phyloP scores from a whole-genome alignment of 2,113 vertebrate genomes.

The Macquaria australasica region DNA sequence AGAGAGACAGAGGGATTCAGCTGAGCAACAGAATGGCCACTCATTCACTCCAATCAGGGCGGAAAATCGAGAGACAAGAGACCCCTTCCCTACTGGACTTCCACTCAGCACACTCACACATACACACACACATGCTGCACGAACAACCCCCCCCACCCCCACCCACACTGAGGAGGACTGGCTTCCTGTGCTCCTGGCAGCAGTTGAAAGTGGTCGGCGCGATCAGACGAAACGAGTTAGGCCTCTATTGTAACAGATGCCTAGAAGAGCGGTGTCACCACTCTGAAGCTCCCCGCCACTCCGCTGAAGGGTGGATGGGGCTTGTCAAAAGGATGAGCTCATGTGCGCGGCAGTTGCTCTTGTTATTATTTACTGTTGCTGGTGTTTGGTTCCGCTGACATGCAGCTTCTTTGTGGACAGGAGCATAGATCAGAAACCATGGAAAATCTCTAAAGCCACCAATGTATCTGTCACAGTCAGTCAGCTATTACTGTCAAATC shows the following conservation, averaged over 20 bases:
- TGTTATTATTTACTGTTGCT: slow-evolving; percentile 54
- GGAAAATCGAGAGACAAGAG: slow-evolving; percentile 87
- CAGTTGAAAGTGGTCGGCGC: slow-evolving; percentile 71
- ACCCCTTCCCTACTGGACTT: slow-evolving; percentile 56
- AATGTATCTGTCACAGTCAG: slow-evolving; percentile 16
- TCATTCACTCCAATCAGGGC: slow-evolving; percentile 87
- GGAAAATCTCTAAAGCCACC: slow-evolving; percentile 3
- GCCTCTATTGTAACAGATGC: slow-evolving; percentile 77
- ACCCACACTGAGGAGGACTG: slow-evolving; percentile 45
- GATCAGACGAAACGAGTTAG: slow-evolving; percentile 67
- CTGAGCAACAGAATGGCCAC: slow-evolving; percentile 74
- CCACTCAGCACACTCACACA: slow-evolving; percentile 27
- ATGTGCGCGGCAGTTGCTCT: slow-evolving; percentile 53
- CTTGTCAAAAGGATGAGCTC: slow-evolving; percentile 65
- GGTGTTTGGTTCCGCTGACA: slow-evolving; percentile 37
- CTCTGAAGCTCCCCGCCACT: slow-evolving; percentile 59
- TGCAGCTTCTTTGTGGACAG: slow-evolving; percentile 42
- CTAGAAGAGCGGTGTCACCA: slow-evolving; percentile 64
- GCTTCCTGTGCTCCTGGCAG: slow-evolving; percentile 72
- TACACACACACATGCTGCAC: slow-evolving; percentile 12
- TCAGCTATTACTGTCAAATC: slow-evolving; percentile 19
- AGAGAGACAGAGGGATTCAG: slow-evolving; percentile 58
- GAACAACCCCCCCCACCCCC: background rate
- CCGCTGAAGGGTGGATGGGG: slow-evolving; percentile 29
- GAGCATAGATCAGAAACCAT: slow-evolving; percentile 31